phyloP scores from a whole-genome alignment of 2,888 invertebrate genomes.

The Melieria crassipennis region DNA sequence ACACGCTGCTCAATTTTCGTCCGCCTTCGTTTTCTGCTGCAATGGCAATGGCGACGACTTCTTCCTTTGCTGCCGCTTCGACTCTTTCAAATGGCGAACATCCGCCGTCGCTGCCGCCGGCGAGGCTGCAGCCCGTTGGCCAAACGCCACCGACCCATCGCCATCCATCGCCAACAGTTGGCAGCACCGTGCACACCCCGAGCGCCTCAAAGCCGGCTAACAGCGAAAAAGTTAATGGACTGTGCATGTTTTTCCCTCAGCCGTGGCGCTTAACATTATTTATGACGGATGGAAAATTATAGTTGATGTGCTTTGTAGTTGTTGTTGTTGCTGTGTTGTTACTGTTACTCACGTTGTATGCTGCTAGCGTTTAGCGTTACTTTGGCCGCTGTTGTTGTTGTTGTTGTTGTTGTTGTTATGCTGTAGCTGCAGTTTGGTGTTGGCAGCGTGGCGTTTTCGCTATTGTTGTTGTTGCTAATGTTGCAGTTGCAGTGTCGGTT shows the following conservation, averaged over 20 bases:
- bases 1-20: constrained; percentile 21
- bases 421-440: constrained; percentile 28
- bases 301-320: constrained; percentile 37
- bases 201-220: constrained; percentile 27
- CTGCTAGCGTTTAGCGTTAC: background rate
- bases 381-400: constrained; percentile 46
- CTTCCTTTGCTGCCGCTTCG: background rate
- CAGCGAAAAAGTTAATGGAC: constrained; percentile 62
- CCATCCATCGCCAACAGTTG: background rate
- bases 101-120: background rate
- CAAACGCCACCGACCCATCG: background rate
- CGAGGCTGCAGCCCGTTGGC: background rate
- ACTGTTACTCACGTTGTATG: no score
- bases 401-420: constrained; percentile 16
- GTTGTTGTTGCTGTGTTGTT: constrained; percentile 11
- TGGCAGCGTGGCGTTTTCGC: constrained; percentile 28
- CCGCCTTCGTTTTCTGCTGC: background rate
- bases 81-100: background rate
- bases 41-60: no score
- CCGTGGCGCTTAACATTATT: constrained; percentile 66
- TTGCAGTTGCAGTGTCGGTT: constrained; percentile 24
- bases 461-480: constrained; percentile 37
- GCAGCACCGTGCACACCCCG: background rate
- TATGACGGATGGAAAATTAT: constrained; percentile 60
- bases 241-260: constrained; percentile 65